Percentiles rank a stretch among this genome's conserved stretches.
Conservation (phyloP, 1,140 invertebrate genomes). For the Drosophila mauritiana region DNA sequence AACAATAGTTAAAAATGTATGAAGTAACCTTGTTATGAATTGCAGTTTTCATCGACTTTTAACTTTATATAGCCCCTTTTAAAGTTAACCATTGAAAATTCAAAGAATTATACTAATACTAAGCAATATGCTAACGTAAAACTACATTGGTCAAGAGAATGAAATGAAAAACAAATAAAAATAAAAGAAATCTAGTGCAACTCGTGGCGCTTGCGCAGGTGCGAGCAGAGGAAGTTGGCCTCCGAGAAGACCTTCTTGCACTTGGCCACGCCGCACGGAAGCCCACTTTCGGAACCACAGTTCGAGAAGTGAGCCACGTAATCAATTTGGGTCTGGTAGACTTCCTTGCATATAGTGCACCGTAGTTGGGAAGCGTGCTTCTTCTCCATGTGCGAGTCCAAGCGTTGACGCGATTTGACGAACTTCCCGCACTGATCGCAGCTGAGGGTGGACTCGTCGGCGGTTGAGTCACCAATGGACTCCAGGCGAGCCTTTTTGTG, state of each 20-base stretch:
- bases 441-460: constrained; percentile 18
- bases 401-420: constrained; percentile 29
- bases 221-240: constrained; percentile 24
- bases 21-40: constrained; percentile 5
- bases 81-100: not conserved
- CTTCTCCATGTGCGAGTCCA: constrained; percentile 54
- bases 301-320: constrained; percentile 48
- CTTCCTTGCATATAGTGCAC: constrained; percentile 22
- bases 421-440: constrained; percentile 56
- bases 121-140: constrained; percentile 1
- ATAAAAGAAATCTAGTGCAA: constrained; percentile 8
- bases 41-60: not conserved
- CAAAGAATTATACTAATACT: not conserved
- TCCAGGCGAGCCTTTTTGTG: constrained; percentile 48
- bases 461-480: constrained; percentile 11
- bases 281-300: not conserved
- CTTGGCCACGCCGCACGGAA: constrained; percentile 38
- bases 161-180: not conserved
- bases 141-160: not conserved
- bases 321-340: not conserved
- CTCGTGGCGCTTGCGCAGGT: constrained; percentile 51
- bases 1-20: constrained; percentile 10
- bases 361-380: constrained; percentile 29
- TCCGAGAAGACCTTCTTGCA: constrained; percentile 44
- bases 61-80: not conserved